A percentile compares a stretch with the other conserved stretches of the same genome.
Evolutionary conservation across 1,140 invertebrate species (phyloP).

Genomic region (Sogatella furcifera): DNA sequence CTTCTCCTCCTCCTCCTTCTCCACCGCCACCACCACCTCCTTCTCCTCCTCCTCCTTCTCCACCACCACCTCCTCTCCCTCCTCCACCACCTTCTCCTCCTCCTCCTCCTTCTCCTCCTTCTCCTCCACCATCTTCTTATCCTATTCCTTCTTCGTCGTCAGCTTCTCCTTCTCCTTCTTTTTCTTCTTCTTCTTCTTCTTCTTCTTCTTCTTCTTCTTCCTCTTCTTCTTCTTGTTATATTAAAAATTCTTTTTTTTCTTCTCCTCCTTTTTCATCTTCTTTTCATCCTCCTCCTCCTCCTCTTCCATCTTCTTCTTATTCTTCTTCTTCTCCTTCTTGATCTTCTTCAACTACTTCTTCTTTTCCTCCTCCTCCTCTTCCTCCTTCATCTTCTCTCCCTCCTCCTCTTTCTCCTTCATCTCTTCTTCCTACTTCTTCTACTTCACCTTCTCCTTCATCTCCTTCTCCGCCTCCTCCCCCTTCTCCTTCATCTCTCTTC

Average conservation of each 20-base stretch:
- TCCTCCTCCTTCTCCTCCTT: conserved; percentile 5
- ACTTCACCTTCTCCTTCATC: conserved; percentile 1
- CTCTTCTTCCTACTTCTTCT: not conserved
- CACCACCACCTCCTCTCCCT: not conserved
- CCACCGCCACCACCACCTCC: not conserved
- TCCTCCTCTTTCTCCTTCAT: not conserved
- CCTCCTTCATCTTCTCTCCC: not conserved
- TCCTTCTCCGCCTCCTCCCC: not conserved
- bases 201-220: not conserved
- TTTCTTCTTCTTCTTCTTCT: not conserved
- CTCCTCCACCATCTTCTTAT: not conserved
- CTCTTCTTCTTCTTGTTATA: not conserved
- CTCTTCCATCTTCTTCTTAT: not conserved
- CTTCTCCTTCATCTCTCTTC: conserved; percentile 1
- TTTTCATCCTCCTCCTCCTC: not conserved
- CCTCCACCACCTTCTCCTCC: not conserved
- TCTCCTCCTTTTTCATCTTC: not conserved
- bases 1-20: too few relatives aligned
- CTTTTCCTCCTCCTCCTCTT: conserved; percentile 3
- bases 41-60: not conserved
- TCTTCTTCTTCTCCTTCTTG: not conserved
- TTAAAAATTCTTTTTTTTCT: too few relatives aligned
- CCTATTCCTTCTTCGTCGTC: too few relatives aligned
- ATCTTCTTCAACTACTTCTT: not conserved
- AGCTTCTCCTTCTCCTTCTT: conserved; percentile 1